A percentile compares a stretch with the other conserved stretches of the same genome.
Evolutionary conservation across 2,888 invertebrate genomes (phyloP).

Genomic region (Stenotaenia linearis): DNA sequence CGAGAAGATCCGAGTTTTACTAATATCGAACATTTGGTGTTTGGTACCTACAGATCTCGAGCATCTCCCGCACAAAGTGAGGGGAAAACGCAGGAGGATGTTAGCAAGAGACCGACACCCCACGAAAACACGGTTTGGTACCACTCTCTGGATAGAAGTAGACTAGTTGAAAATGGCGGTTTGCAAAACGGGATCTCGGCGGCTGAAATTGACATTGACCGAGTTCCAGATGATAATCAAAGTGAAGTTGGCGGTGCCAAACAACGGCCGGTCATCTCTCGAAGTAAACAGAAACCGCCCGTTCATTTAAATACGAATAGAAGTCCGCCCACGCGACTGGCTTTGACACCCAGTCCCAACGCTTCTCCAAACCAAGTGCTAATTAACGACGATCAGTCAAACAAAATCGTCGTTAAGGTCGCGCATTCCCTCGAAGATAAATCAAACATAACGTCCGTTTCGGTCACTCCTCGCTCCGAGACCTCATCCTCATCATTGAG

Average conservation of each 20-base stretch:
- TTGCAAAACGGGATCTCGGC: neutral
- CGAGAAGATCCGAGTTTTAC: slow-evolving; percentile 38
- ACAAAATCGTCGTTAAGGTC: neutral
- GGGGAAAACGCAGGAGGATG: neutral
- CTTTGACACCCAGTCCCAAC: neutral
- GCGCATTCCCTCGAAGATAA: neutral
- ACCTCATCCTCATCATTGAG: slow-evolving; percentile 1
- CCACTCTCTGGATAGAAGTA: slow-evolving; percentile 21
- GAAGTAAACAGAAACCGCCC: neutral
- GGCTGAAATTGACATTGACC: neutral
- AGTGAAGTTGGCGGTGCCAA: neutral
- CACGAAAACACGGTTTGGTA: neutral
- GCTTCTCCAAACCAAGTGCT: neutral
- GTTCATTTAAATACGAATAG: neutral
- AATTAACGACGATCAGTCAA: neutral
- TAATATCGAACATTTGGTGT: slow-evolving; percentile 38
- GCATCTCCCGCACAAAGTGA: slow-evolving; percentile 1
- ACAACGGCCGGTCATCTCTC: neutral
- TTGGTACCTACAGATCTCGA: slow-evolving; percentile 34
- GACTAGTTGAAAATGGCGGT: neutral
- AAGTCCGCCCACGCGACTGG: neutral
- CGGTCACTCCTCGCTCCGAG: neutral
- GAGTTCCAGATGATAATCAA: neutral
- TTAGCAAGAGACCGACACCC: neutral
- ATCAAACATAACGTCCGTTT: neutral